Evolutionary conservation across 2,797 vertebrate genomes (phyloP).

Genomic region (Channallabes apus): DNA sequence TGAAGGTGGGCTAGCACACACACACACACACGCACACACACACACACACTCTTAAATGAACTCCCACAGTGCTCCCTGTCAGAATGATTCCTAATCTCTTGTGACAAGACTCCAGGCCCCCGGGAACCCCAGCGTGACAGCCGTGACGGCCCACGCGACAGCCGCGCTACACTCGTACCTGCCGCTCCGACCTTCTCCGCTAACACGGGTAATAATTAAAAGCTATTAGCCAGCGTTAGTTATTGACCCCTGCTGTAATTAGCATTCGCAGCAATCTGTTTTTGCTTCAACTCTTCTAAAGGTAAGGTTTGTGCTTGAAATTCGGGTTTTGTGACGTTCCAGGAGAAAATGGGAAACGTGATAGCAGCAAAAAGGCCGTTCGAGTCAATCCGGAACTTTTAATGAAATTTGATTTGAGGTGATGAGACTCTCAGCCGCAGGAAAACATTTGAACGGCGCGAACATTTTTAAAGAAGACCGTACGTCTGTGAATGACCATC

Average conservation of each 20-base stretch:
- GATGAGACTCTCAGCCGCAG: too few relatives aligned
- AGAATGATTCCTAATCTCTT: conserved; percentile 23
- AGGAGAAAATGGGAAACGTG: too few relatives aligned
- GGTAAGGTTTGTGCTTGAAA: neutral
- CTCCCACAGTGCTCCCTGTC: conserved; percentile 14
- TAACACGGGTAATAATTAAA: neutral
- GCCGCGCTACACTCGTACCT: neutral
- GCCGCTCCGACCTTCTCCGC: neutral
- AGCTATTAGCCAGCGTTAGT: neutral
- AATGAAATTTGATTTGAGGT: too few relatives aligned
- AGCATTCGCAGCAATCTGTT: neutral
- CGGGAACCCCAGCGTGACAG: neutral
- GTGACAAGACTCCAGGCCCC: conserved; percentile 19
- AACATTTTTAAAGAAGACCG: too few relatives aligned
- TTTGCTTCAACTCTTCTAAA: neutral
- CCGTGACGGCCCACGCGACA: neutral
- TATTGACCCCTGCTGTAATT: neutral
- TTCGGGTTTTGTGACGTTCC: too few relatives aligned
- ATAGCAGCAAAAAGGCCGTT: too few relatives aligned
- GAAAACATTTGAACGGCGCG: too few relatives aligned
- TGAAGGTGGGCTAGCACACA: conserved; percentile 82
- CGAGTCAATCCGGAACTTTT: too few relatives aligned
- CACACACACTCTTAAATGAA: neutral
- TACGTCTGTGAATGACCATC: too few relatives aligned
- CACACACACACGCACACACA: neutral